Evolutionary conservation across 2,797 vertebrate genomes (phyloP).

Genomic region (Ateles fusciceps): DNA sequence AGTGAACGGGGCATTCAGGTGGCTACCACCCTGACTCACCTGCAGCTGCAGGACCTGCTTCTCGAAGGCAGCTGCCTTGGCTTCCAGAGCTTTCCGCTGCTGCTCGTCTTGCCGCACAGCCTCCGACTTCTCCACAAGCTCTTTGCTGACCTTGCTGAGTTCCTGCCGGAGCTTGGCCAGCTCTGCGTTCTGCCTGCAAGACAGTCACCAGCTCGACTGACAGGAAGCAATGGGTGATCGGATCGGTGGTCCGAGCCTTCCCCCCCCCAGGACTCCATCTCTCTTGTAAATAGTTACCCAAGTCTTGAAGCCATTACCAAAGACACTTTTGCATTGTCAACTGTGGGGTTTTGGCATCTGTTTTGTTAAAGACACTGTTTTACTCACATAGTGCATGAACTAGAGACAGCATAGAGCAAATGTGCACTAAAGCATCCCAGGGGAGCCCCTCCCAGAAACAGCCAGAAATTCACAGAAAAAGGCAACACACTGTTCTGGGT

Average conservation of each 20-base stretch:
- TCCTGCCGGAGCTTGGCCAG: slow-evolving; percentile 95
- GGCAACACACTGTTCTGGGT: neutral
- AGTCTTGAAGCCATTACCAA: neutral
- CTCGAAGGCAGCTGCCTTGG: slow-evolving; percentile 86
- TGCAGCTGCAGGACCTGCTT: slow-evolving; percentile 90
- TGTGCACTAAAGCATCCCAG: fast-evolving
- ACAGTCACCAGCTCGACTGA: slow-evolving; percentile 42
- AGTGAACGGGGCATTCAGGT: fast-evolving
- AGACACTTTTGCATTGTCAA: neutral
- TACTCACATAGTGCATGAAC: no score
- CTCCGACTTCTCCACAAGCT: slow-evolving; percentile 91
- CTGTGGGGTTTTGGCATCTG: no score
- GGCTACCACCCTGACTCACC: slow-evolving; percentile 80
- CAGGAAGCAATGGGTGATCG: neutral
- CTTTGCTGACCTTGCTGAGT: slow-evolving; percentile 91
- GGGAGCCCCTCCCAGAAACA: neutral
- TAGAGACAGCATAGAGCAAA: neutral
- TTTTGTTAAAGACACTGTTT: neutral
- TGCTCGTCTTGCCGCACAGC: slow-evolving; percentile 90
- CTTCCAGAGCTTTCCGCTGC: slow-evolving; percentile 89
- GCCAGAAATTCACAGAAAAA: neutral
- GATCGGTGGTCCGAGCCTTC: neutral
- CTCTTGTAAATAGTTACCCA: neutral
- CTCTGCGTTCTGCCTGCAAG: slow-evolving; percentile 93
- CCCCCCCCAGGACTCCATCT: neutral